These are phyloP conservation scores for Microchrysa polita DNA, from an alignment of 2,888 invertebrate species.

Conservation along the genomic window DNA sequence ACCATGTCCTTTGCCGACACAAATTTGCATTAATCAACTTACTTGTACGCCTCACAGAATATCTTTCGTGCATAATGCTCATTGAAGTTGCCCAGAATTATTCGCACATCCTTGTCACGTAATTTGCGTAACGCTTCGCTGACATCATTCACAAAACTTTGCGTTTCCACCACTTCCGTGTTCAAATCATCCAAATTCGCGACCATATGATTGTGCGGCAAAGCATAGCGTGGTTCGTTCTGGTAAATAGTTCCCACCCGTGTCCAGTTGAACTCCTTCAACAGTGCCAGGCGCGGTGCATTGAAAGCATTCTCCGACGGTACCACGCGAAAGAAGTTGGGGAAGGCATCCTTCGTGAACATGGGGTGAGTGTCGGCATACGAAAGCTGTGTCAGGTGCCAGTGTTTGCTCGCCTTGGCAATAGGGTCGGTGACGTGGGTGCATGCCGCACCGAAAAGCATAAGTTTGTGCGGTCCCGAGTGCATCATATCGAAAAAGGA, in stretches of 20 bases:
- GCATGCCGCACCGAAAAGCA: conserved; percentile 96
- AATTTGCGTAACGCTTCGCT: conserved; percentile 80
- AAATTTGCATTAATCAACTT: conserved; percentile 50
- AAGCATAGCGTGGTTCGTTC: conserved; percentile 91
- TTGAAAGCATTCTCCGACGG: conserved; percentile 97
- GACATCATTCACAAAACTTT: conserved; percentile 92
- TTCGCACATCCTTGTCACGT: conserved; percentile 90
- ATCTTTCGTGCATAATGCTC: conserved; percentile 91
- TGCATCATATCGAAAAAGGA: conserved; percentile 98
- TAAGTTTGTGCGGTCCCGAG: conserved; percentile 88
- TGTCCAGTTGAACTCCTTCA: conserved; percentile 96
- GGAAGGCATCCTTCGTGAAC: conserved; percentile 92
- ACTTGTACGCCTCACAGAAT: conserved; percentile 88
- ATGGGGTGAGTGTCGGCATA: conserved; percentile 98
- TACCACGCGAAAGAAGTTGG: conserved; percentile 96
- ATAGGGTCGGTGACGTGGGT: conserved; percentile 97
- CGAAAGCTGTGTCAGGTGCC: conserved; percentile 95
- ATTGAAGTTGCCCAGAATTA: conserved; percentile 96
- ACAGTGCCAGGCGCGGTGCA: conserved; percentile 85
- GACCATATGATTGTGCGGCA: conserved; percentile 89
- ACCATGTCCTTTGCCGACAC: neutral
- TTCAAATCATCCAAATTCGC: conserved; percentile 84
- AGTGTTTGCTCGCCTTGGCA: conserved; percentile 95
- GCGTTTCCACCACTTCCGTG: conserved; percentile 86
- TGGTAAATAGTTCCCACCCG: conserved; percentile 96